Percentiles rank a stretch among this genome's conserved stretches.
phyloP scores from a whole-genome alignment of 2,888 invertebrate genomes.

The Venustoraphidia nigricollis region DNA sequence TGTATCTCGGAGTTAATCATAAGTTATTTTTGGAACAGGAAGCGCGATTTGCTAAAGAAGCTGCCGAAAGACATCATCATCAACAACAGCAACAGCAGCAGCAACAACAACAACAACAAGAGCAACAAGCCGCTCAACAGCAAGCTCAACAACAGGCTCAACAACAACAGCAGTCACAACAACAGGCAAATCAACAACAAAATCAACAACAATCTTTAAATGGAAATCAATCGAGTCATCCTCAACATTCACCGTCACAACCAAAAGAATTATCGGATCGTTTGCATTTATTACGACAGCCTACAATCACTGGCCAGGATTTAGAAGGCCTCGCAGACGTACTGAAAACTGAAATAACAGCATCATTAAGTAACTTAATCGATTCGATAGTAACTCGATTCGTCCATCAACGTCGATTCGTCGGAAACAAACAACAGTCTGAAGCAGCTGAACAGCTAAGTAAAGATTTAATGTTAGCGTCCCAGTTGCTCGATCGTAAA shows the following conservation, averaged over 20 bases:
- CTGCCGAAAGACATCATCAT: conserved; percentile 35
- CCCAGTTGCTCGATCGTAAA: conserved; percentile 68
- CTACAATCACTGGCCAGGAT: conserved; percentile 58
- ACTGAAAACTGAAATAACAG: conserved; percentile 77
- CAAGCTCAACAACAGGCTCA: conserved; percentile 26
- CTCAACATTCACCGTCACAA: conserved; percentile 25
- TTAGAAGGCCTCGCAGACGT: conserved; percentile 81
- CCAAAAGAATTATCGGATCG: conserved; percentile 63
- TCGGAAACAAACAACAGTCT: conserved; percentile 62
- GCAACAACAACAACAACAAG: conserved; percentile 22
- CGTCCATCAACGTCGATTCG: conserved; percentile 61
- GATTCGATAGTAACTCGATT: conserved; percentile 79
- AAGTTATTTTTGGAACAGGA: conserved; percentile 69
- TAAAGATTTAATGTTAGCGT: conserved; percentile 69
- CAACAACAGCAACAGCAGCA: conserved; percentile 29
- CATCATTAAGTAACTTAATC: conserved; percentile 68
- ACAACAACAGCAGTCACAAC: conserved; percentile 24
- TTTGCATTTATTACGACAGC: conserved; percentile 58
- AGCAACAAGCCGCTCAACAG: conserved; percentile 12
- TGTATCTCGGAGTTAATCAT: conserved; percentile 65
- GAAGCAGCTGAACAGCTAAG: conserved; percentile 72
- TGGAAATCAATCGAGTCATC: conserved; percentile 11
- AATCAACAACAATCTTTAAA: conserved; percentile 20
- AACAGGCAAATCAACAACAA: conserved; percentile 17
- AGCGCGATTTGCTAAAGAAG: conserved; percentile 52